A percentile compares a stretch with the other conserved stretches of the same genome.
These are phyloP conservation scores for Calosoma granatense DNA, from an alignment of 1,140 invertebrate species.

Conservation along the genomic window DNA sequence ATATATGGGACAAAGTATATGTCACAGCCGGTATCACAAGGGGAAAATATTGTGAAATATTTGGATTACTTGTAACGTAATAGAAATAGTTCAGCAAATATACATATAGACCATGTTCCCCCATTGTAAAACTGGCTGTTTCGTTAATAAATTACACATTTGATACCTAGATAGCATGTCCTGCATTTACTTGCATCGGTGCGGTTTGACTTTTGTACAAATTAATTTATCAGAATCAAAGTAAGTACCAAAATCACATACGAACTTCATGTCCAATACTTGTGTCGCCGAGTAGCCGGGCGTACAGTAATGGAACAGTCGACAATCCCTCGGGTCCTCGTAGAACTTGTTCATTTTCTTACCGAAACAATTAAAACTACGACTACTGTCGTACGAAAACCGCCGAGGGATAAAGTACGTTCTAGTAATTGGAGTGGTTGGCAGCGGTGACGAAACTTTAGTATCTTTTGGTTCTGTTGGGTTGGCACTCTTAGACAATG, in stretches of 20 bases:
- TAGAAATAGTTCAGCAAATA: too few species aligned
- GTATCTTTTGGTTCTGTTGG: conserved; percentile 24
- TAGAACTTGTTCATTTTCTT: conserved; percentile 46
- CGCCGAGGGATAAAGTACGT: conserved; percentile 11
- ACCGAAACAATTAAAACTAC: conserved; percentile 43
- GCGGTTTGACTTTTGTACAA: conserved; percentile 34
- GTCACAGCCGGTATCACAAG: too few species aligned
- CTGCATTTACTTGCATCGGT: conserved; percentile 23
- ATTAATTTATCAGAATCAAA: conserved; percentile 44
- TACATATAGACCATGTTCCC: too few species aligned
- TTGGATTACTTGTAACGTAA: too few species aligned
- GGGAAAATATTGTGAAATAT: too few species aligned
- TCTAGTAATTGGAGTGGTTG: conserved; percentile 24
- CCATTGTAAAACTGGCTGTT: too few species aligned
- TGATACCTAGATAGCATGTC: too few species aligned
- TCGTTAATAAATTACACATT: too few species aligned
- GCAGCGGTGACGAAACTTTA: conserved; percentile 16
- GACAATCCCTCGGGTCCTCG: conserved; percentile 44
- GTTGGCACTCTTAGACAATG: conserved; percentile 26
- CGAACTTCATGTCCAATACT: conserved; percentile 47
- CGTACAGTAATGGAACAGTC: conserved; percentile 50
- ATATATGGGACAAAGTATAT: too few species aligned
- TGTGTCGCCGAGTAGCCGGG: conserved; percentile 43
- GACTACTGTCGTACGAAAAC: conserved; percentile 19
- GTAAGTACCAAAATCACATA: conserved; percentile 44